Percentiles rank a stretch among this genome's conserved stretches.
Conservation (phyloP, 1,140 invertebrate species). For the Adelges cooleyi region DNA sequence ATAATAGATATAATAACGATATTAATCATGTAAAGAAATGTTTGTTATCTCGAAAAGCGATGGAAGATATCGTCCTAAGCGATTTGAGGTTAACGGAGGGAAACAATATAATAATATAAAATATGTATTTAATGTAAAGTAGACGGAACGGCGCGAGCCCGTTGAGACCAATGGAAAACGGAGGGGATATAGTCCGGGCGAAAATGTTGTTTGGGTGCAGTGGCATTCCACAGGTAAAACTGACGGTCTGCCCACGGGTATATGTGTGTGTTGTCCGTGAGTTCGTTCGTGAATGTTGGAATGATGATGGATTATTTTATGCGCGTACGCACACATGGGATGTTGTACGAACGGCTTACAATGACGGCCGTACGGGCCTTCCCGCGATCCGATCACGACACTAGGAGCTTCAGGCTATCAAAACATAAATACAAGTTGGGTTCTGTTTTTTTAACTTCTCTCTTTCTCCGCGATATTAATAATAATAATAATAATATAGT, state of each 20-base stretch:
- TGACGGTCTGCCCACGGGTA: constrained; percentile 24
- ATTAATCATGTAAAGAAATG: no score
- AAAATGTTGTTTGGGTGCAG: constrained; percentile 29
- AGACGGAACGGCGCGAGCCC: no score
- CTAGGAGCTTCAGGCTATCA: constrained; percentile 24
- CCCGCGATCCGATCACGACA: constrained; percentile 20
- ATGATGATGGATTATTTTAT: constrained; percentile 28
- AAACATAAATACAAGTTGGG: constrained; percentile 23
- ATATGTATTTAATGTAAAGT: no score
- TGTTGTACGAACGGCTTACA: background rate
- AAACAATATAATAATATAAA: no score
- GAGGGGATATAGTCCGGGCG: constrained; percentile 11
- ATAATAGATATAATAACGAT: no score
- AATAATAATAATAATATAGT: no score
- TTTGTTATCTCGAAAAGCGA: no score
- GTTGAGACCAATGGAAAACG: no score
- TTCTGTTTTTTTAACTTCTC: constrained; percentile 2
- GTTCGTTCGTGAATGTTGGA: constrained; percentile 22
- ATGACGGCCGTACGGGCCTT: background rate
- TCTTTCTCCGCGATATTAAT: constrained; percentile 3
- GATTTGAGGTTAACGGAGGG: no score
- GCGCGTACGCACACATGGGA: constrained; percentile 12
- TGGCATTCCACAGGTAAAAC: constrained; percentile 27
- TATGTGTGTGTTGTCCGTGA: background rate
- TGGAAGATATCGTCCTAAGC: no score